Conservation (phyloP, 2,797 vertebrate genomes). For the Chromobotia macracanthus region DNA sequence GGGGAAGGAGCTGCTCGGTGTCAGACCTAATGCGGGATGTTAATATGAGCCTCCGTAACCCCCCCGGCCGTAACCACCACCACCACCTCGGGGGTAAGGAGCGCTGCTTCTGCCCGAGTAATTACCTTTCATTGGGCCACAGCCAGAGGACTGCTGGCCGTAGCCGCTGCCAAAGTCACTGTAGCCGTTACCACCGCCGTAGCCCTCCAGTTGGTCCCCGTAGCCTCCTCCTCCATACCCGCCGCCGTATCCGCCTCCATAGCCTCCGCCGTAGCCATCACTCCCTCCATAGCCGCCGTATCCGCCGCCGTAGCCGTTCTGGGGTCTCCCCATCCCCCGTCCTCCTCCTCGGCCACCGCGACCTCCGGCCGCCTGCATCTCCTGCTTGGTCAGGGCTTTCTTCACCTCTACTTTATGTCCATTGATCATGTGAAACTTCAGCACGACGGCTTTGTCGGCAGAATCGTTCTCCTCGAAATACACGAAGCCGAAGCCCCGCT, state of each 20-base stretch:
- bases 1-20: slow-evolving; percentile 59
- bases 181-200: slow-evolving; percentile 88
- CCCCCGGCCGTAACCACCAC: slow-evolving; percentile 85
- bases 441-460: slow-evolving; percentile 93
- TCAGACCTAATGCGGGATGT: slow-evolving; percentile 47
- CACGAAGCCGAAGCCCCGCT: slow-evolving; percentile 95
- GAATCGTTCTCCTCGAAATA: slow-evolving; percentile 94
- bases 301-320: slow-evolving; percentile 86
- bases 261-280: slow-evolving; percentile 84
- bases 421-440: slow-evolving; percentile 93
- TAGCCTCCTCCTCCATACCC: slow-evolving; percentile 82
- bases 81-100: slow-evolving; percentile 83
- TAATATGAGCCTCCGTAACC: slow-evolving; percentile 84
- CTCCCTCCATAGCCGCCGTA: slow-evolving; percentile 81
- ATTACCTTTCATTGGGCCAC: slow-evolving; percentile 92
- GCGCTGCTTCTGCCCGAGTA: slow-evolving; percentile 83
- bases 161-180: slow-evolving; percentile 92
- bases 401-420: slow-evolving; percentile 97
- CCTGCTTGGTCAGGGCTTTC: slow-evolving; percentile 95
- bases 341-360: slow-evolving; percentile 76
- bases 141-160: slow-evolving; percentile 90
- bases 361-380: slow-evolving; percentile 86
- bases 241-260: slow-evolving; percentile 83
- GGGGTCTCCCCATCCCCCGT: slow-evolving; percentile 83
- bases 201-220: slow-evolving; percentile 78